Evolutionary conservation across 2,113 vertebrate species (phyloP), one percentile per base, ranked within the genome.

Genomic region (Indri indri): DNA sequence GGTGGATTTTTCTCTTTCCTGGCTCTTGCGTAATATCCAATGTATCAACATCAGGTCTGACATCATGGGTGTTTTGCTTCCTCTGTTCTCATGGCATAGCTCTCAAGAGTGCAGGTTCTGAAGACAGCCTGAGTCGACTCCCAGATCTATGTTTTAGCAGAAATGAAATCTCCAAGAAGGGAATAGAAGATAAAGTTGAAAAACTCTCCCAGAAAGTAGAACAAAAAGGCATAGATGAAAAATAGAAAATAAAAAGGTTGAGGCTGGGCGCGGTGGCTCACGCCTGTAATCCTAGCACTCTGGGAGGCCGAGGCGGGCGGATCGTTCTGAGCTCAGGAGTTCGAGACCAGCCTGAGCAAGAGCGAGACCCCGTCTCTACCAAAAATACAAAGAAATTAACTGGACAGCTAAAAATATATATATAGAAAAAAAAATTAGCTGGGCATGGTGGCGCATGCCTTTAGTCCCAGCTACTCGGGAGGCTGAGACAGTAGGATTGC

Each of bases 101-200:
- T 42, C 52, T 77, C 5, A 47, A 77, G 66, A n/a, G 30, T 27
- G 0, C 23, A 82, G 42, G 30, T 42, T 85, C 71, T 68, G 25
- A 74, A 71, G 30, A 45, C 14, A 91, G 23, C 42, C 23, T 63
- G 13, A 68, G 59, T 30, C 68, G 45, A 91, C 57, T 79, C 25
- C 14, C 11, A 73, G 37, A 52, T 83, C 27, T 70, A 4, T 40
- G 32, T 92, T 87, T 85, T 57, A 82, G n/a, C 59, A 88, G 32
- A 96, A 90, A 92, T 59, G 18, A 92, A 91, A 88, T 61, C 23
- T 65, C 42, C 40, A 50, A 47, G 47, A 70, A 86, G 34, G 20
- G 50, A 59, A 88, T 91, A 88, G 57, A 74, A 88, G 66, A 74
- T 63, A 42, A 92, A 81, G 42, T 42, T 71, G 20, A 83, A 97